Percentiles rank a stretch among this genome's conserved stretches.
Evolutionary conservation across 2,797 vertebrate genomes (phyloP).

Genomic region (Dicrostonyx torquatus): DNA sequence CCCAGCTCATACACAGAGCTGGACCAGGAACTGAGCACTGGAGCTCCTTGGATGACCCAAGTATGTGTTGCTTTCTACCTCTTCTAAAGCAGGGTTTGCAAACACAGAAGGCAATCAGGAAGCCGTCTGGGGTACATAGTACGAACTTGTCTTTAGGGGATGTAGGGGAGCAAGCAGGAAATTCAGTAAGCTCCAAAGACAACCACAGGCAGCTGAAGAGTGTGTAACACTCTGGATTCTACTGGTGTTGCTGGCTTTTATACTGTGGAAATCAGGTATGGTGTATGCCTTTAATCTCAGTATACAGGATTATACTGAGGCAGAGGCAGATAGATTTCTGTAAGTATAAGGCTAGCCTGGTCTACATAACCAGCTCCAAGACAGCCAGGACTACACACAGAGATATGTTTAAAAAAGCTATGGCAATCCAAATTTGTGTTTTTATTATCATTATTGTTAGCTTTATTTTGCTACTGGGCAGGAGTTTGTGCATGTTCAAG

Average conservation of each 20-base stretch:
- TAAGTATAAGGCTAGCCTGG: neutral
- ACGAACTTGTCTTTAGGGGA: neutral
- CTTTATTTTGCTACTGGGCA: neutral
- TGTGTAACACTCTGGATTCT: neutral
- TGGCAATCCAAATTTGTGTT: constrained; percentile 18
- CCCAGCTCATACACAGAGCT: neutral
- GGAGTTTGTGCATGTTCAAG: neutral
- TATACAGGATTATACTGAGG: neutral
- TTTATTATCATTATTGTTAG: neutral
- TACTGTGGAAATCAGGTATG: neutral
- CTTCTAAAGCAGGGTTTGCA: neutral
- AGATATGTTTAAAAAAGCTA: neutral
- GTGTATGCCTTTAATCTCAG: neutral
- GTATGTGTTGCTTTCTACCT: neutral
- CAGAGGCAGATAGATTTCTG: neutral
- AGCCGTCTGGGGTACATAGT: neutral
- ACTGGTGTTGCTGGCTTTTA: neutral
- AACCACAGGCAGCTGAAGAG: neutral
- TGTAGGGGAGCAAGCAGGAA: neutral
- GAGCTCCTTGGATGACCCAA: neutral
- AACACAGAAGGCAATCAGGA: neutral
- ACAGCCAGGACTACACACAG: neutral
- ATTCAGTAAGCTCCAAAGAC: neutral
- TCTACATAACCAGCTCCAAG: neutral
- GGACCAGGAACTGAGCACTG: neutral